Evolutionary conservation across 2,113 vertebrate genomes (phyloP), one percentile per base, ranked within the genome.

Genomic region (Hypocryptadius cinnamomeus): DNA sequence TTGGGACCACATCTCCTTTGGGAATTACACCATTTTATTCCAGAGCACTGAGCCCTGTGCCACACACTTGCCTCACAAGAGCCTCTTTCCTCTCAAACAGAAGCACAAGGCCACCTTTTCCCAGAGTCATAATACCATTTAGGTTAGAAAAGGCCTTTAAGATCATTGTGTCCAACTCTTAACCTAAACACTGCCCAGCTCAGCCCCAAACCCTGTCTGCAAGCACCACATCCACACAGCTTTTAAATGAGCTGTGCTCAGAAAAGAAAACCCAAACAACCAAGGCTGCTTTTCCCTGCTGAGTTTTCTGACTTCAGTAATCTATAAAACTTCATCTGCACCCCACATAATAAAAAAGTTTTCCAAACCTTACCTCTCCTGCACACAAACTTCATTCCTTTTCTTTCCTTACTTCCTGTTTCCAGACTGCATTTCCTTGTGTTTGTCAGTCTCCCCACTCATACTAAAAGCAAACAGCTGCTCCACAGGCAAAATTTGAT

Each of bases 1-100:
- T 3, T n/a, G n/a, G n/a, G n/a, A n/a, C 64, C 19, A 1, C 5
- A 4, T 30, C 5, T 10, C 11, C 6, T 28, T 45, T 15, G n/a
- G 35, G 21, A 61, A 51, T 10, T 2, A 23, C 21, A 13, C 8
- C 4, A 1, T 9, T 28, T 33, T 11, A 7, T 37, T 39, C 23
- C 2, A 9, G 15, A 30, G 21, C 37, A 6, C 23, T 4, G 15
- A 54, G 50, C 28, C 31, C 35, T 25, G 0, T 14, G 10, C 45
- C 23, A 10, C 13, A 6, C 11, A 1, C 8, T 31, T 53, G 6
- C 5, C 17, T 40, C 35, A 11, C 16, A 13, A 33, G 33, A 44
- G 21, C 33, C 19, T 72, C 24, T 51, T 25, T 68, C 42, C 17
- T 17, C 45, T 86, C 17, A 22, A 21, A 21, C 4, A 44, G 15